Evolutionary conservation across 2,888 invertebrate genomes (phyloP).

Genomic region (Ichneumon xanthorius): DNA sequence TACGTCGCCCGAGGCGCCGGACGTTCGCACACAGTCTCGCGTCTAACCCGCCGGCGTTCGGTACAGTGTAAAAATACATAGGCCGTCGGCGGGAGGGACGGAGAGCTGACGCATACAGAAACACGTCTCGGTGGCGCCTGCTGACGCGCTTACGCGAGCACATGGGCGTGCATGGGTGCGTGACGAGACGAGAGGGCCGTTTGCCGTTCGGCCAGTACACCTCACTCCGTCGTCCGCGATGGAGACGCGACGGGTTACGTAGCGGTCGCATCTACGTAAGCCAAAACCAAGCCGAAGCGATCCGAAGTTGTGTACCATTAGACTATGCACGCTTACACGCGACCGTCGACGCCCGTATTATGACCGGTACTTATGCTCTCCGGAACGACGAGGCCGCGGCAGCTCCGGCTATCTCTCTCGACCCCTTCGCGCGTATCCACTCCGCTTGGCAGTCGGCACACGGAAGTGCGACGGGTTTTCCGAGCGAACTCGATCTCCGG

Average conservation of each 20-base stretch:
- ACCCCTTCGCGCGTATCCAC: not conserved
- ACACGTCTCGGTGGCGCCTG: conserved; percentile 67
- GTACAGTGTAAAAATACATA: conserved; percentile 5
- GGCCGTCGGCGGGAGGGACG: not conserved
- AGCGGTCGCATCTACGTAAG: conserved; percentile 5
- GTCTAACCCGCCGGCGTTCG: not conserved
- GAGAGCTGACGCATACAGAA: conserved; percentile 67
- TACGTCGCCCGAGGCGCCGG: not conserved
- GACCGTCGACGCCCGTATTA: not conserved
- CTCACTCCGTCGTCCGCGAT: conserved; percentile 21
- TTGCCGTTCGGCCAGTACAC: conserved; percentile 43
- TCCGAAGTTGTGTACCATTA: not conserved
- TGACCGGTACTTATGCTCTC: conserved; percentile 17
- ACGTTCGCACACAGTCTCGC: conserved; percentile 7
- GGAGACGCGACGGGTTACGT: conserved; percentile 29
- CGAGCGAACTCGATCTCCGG: conserved; percentile 5
- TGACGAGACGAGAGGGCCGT: conserved; percentile 74
- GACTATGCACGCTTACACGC: not conserved
- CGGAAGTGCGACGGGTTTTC: conserved; percentile 49
- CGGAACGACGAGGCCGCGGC: conserved; percentile 25
- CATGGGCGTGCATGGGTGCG: conserved; percentile 79
- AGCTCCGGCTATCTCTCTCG: not conserved
- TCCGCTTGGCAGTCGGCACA: conserved; percentile 50
- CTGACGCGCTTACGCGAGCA: conserved; percentile 61
- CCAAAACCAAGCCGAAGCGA: not conserved